Evolutionary conservation across 1,140 invertebrate species (phyloP).

Genomic region (Pseudomyrmex gracilis): DNA sequence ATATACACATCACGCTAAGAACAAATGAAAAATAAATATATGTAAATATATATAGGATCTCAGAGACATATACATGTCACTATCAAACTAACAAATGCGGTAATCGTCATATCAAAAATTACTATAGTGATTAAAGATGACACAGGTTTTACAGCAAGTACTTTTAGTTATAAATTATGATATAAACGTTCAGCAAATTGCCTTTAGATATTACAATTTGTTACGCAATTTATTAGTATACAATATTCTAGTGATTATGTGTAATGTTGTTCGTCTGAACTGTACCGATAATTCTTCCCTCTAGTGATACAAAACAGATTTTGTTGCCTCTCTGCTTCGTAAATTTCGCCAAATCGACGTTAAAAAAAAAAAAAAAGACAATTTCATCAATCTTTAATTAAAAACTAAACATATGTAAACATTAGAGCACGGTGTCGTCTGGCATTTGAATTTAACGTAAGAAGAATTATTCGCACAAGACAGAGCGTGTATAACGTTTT

Average conservation of each 20-base stretch:
- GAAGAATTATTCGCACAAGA: slow-evolving; percentile 76
- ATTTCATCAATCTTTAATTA: too few species aligned
- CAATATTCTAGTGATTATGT: slow-evolving; percentile 85
- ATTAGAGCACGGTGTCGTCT: slow-evolving; percentile 43
- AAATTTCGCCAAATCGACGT: neutral
- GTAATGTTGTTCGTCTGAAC: slow-evolving; percentile 73
- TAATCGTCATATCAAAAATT: slow-evolving; percentile 72
- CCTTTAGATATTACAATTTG: slow-evolving; percentile 74
- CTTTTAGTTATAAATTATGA: slow-evolving; percentile 76
- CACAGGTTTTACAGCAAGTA: slow-evolving; percentile 75
- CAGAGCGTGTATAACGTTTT: slow-evolving; percentile 77
- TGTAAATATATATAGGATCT: slow-evolving; percentile 33
- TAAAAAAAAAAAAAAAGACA: slow-evolving; percentile 15
- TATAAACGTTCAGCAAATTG: slow-evolving; percentile 78
- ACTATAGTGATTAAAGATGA: slow-evolving; percentile 70
- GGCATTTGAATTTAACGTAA: slow-evolving; percentile 28
- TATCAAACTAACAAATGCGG: slow-evolving; percentile 74
- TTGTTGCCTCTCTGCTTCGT: neutral
- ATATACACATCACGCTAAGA: slow-evolving; percentile 62
- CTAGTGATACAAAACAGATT: slow-evolving; percentile 28
- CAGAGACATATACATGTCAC: slow-evolving; percentile 32
- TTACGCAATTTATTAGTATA: slow-evolving; percentile 81
- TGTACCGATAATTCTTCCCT: slow-evolving; percentile 76
- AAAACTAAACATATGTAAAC: too few species aligned
- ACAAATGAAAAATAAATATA: slow-evolving; percentile 48